These are phyloP conservation scores for Brachionus sp. DNA, from an alignment of 1,140 invertebrate species.

Conservation along the genomic window DNA sequence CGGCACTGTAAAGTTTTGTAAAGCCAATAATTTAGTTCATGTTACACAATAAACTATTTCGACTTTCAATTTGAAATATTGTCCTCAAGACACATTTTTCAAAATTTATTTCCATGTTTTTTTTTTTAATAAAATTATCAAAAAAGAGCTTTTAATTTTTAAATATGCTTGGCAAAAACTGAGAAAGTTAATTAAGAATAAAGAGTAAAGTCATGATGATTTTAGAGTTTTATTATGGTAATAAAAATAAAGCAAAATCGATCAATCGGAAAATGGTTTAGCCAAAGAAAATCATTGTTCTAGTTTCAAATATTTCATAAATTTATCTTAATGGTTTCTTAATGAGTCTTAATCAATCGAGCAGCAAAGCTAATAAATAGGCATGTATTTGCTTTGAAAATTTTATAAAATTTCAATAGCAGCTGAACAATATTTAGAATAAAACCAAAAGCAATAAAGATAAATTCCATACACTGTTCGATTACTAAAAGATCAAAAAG, in stretches of 20 bases:
- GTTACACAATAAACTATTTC: not conserved
- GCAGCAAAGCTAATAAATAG: not conserved
- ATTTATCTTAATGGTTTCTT: constrained; percentile 15
- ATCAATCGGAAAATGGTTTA: constrained; percentile 18
- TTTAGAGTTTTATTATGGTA: not conserved
- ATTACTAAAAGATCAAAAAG: not conserved
- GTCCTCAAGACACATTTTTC: not conserved
- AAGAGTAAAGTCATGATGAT: not conserved
- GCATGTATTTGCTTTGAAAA: not conserved
- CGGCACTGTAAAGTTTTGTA: not conserved
- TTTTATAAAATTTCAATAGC: not conserved
- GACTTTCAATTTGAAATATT: not conserved
- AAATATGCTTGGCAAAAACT: not conserved
- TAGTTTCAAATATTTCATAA: not conserved
- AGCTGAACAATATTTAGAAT: not conserved
- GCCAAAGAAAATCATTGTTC: not conserved
- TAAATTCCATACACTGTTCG: not conserved
- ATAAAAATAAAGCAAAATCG: constrained; percentile 23
- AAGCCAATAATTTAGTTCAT: not conserved
- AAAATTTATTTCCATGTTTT: not conserved
- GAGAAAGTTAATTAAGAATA: not conserved
- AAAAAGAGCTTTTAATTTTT: not conserved
- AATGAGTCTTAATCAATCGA: not conserved
- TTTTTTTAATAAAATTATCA: not conserved
- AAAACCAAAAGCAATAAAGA: not conserved